phyloP scores from a whole-genome alignment of 2,113 vertebrate species.

The Phalacrocorax carbo region DNA sequence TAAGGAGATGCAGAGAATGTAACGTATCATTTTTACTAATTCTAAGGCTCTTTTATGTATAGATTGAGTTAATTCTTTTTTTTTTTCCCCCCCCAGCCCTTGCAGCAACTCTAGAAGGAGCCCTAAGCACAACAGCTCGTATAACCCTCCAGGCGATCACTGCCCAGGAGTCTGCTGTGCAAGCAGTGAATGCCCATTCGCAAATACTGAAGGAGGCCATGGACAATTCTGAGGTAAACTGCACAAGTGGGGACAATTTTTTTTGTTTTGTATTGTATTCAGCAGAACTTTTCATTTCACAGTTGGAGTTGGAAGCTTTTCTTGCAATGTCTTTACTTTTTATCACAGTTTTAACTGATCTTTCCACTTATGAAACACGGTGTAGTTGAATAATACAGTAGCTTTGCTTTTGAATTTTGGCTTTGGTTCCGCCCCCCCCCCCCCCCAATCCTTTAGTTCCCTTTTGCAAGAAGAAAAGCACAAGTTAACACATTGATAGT shows the following conservation, averaged over 20 bases:
- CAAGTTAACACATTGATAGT: neutral
- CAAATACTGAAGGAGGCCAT: conserved; percentile 88
- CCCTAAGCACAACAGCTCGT: conserved; percentile 79
- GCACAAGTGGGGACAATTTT: neutral
- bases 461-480: neutral
- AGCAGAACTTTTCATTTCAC: neutral
- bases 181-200: conserved; percentile 83
- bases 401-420: neutral
- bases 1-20: neutral
- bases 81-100: conserved; percentile 72
- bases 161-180: conserved; percentile 88
- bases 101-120: conserved; percentile 80
- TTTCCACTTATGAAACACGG: neutral
- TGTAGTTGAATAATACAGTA: neutral
- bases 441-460: neutral
- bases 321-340: neutral
- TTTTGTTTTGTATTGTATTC: neutral
- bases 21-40: neutral
- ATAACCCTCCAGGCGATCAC: conserved; percentile 85
- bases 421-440: too few species aligned
- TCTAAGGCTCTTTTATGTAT: neutral
- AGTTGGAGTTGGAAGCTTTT: neutral
- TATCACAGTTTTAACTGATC: neutral
- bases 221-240: conserved; percentile 86
- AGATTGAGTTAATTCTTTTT: neutral